phyloP scores from a whole-genome alignment of 2,797 vertebrate species.

The Esox lucius region DNA sequence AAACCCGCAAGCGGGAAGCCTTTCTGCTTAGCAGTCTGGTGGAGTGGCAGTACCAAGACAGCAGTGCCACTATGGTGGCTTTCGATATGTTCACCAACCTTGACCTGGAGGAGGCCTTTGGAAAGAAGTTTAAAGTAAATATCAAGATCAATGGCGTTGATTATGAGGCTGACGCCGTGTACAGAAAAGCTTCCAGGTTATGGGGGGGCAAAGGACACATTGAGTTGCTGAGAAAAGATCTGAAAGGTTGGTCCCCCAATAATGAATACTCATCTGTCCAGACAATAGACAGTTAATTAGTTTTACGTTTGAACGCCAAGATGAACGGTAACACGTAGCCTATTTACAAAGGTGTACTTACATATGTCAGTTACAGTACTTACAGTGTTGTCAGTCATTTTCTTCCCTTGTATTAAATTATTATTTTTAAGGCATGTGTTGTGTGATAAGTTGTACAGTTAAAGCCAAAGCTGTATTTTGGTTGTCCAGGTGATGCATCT shows the following conservation, averaged over 20 bases:
- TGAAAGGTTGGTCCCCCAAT: slow-evolving; percentile 47
- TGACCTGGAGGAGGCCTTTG: slow-evolving; percentile 76
- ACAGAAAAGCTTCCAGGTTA: slow-evolving; percentile 11
- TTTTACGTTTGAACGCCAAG: no score
- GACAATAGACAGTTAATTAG: background rate
- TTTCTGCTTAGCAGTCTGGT: slow-evolving; percentile 59
- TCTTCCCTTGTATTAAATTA: no score
- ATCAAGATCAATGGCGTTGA: slow-evolving; percentile 61
- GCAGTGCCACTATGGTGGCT: rapidly evolving
- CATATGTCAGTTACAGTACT: no score
- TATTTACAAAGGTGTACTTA: no score
- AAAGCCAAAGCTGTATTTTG: background rate
- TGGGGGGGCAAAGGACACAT: rapidly evolving
- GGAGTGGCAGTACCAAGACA: slow-evolving; percentile 74
- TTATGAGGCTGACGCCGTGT: slow-evolving; percentile 49
- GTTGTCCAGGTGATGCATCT: slow-evolving; percentile 7
- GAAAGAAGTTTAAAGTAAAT: rapidly evolving
- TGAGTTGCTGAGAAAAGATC: slow-evolving; percentile 53
- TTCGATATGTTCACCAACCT: slow-evolving; percentile 78
- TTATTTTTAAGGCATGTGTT: no score
- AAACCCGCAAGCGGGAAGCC: slow-evolving; percentile 66
- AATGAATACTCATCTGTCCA: background rate
- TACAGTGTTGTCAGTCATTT: no score
- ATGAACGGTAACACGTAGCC: no score
- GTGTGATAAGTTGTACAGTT: background rate